These are phyloP conservation scores for Danionella dracula DNA, from an alignment of 2,797 vertebrate species.

Conservation along the genomic window DNA sequence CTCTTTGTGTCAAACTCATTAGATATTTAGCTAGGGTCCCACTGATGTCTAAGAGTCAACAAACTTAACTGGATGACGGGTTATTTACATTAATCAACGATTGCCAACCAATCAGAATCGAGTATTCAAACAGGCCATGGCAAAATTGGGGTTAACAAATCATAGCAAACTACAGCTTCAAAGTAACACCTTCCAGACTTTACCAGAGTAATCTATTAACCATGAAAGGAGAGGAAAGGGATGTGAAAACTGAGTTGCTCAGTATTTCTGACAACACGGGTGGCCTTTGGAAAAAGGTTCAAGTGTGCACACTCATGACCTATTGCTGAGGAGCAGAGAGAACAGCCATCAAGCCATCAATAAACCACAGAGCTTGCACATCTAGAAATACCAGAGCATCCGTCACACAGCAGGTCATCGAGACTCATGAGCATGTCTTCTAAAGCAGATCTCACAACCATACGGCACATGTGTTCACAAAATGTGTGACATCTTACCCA, in stretches of 20 bases:
- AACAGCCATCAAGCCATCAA: constrained; percentile 46
- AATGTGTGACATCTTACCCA: constrained; percentile 60
- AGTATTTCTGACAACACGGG: constrained; percentile 40
- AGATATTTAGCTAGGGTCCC: no score
- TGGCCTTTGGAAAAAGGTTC: constrained; percentile 46
- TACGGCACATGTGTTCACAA: constrained; percentile 59
- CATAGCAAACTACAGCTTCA: neutral
- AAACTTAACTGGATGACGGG: no score
- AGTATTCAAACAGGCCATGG: no score
- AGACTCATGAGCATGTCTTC: constrained; percentile 31
- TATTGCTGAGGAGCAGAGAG: constrained; percentile 46
- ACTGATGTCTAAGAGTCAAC: no score
- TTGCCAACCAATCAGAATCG: no score
- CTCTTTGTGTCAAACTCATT: no score
- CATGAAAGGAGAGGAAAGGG: neutral
- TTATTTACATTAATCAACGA: no score
- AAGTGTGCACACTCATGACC: constrained; percentile 49
- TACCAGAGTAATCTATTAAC: neutral
- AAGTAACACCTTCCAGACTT: neutral
- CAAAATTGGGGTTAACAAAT: no score
- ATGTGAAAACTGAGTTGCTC: neutral
- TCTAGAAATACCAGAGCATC: constrained; percentile 64
- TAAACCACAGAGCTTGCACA: constrained; percentile 56
- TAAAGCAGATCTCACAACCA: constrained; percentile 47
- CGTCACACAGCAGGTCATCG: constrained; percentile 63